Evolutionary conservation across 1,140 invertebrate genomes (phyloP), one percentile per base, ranked within the genome.

Genomic region (Drosophila neocordata): DNA sequence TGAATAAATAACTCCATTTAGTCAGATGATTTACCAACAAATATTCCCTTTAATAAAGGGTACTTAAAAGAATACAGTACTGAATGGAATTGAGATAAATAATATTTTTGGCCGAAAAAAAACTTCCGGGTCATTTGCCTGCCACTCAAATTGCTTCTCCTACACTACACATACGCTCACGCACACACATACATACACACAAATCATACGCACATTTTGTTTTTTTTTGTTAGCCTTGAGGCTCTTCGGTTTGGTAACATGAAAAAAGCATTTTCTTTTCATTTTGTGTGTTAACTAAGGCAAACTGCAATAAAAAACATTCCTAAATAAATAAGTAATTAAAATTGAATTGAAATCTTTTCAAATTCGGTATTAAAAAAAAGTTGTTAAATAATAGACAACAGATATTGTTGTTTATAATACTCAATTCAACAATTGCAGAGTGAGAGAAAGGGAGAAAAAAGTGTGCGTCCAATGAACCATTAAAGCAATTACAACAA

Each of bases 401-500:
- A 20, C 13, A 44, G 2, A 20, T 20, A 48, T 13, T 48, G n/a
- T 48, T 48, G 41, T 48, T 48, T 18, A 48, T 20, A 48, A 48
- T 48, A 48, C 15, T 48, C 15, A 15, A 48, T 20, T 18, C 15
- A 11, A 48, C 41, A 48, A 48, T 48, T 48, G 41, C 41, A 20
- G 41, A 11, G 15, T 12, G 9, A 31, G 6, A 31, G 27, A 31
- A 6, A 31, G 1, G 27, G 27, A 31, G 27, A 31, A 7, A 31
- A 31, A 12, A 35, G 9, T 11, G 34, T 11, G 34, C 34, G 34
- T 2, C 34, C 34, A 81, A 85, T 77, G 69, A 82, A 68, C 83
- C 59, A 87, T 88, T 68, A 87, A 79, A 69, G 63, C 83, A 78
- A 87, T 87, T 78, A 88, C 79, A 87, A 88, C 65, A 81, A 88